Percentiles rank a stretch among this genome's conserved stretches.
Conservation (phyloP, 2,113 vertebrate genomes). For the Atlantisia rogersi region DNA sequence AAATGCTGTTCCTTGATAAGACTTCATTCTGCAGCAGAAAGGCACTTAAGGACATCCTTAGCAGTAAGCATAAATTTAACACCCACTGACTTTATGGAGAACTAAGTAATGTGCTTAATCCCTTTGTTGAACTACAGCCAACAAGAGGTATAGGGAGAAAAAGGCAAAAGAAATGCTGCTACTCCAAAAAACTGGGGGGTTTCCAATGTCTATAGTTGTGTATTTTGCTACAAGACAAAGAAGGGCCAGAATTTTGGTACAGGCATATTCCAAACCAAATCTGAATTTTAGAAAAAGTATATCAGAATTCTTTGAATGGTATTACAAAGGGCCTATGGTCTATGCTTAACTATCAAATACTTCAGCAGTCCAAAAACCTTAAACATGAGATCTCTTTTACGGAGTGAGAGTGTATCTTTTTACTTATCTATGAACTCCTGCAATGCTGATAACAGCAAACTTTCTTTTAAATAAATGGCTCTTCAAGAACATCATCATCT, state of each 20-base stretch:
- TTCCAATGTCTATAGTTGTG: not conserved
- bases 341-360: not conserved
- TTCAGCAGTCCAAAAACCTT: not conserved
- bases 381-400: not conserved
- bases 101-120: not conserved
- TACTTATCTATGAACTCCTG: not conserved
- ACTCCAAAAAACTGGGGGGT: rapidly evolving
- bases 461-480: not conserved
- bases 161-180: not conserved
- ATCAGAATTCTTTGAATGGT: not conserved
- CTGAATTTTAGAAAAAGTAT: not conserved
- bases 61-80: slow-evolving; percentile 10
- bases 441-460: not conserved
- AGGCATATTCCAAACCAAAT: not conserved
- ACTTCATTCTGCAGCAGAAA: not conserved
- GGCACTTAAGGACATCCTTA: not conserved
- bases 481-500: not conserved
- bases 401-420: not conserved
- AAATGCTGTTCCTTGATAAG: not conserved
- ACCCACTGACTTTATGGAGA: not conserved
- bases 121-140: not conserved
- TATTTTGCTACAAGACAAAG: not conserved
- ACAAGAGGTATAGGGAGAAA: not conserved
- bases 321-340: not conserved
- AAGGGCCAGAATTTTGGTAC: not conserved